Evolutionary conservation across 2,888 invertebrate species (phyloP), one percentile per base, ranked within the genome.

Genomic region (Acanthopleura granulata): DNA sequence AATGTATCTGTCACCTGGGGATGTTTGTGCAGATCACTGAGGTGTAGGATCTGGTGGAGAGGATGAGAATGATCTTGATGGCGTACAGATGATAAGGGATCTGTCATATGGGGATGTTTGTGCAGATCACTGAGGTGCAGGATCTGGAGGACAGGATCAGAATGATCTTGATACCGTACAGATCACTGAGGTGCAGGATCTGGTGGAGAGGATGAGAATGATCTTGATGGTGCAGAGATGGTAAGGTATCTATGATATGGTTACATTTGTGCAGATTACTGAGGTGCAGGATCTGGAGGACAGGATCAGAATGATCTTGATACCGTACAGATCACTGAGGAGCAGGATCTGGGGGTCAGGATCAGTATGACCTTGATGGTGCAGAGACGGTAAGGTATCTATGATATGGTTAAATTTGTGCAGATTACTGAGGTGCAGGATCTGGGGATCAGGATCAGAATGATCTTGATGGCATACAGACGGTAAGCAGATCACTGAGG

Each of bases 1-100:
- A 95, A 77, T 98, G 99, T 80, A 93, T 99, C 61, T 95, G 98
- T 89, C 92, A 93, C 73, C 93, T 98, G 40, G 99, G 99, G 14
- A 96, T 98, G 1, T 99, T 99, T 91, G 99, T 97, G 14, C 98
- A 99, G 92, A 98, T 99, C 81, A 96, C 97, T 84, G 99, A 99
- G 91, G 94, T 99, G 92, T 97, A 98, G 89, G 98, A 98, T 89
- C 92, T 97, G 89, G 98, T 97, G 11, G 96, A 96, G 86, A 95
- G 95, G 89, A 90, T 98, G 72, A 92, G 97, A 76, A 93, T 99
- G 86, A 97, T 99, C 6, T 95, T 99, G 14, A 97, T 97, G 94
- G 98, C 97, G 0, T 97, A 98, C 90, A 92, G 98, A 76, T 92
- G 98, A 84, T 87, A 79, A n/a, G 98, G 99, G 80, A 93, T 99